Conservation (phyloP, 2,888 invertebrate genomes). For the Noctua janthina region DNA sequence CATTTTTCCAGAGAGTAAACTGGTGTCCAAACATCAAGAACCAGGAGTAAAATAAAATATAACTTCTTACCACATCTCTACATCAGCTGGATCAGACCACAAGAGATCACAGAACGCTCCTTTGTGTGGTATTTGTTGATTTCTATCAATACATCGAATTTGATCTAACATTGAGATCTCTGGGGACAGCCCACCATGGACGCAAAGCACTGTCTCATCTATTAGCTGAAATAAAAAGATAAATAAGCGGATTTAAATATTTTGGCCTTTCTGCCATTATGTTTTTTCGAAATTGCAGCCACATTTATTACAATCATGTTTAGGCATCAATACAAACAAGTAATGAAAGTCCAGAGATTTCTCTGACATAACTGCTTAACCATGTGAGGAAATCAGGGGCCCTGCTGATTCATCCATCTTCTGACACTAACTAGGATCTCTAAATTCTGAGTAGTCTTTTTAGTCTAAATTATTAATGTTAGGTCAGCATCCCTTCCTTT, state of each 20-base stretch:
- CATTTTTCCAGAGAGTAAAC: background rate
- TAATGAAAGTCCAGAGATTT: background rate
- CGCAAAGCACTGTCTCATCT: slow-evolving; percentile 99
- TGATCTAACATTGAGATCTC: slow-evolving; percentile 99
- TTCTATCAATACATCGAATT: slow-evolving; percentile 98
- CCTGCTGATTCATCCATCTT: background rate
- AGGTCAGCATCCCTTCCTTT: background rate
- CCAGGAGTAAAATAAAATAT: background rate
- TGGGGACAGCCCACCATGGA: slow-evolving; percentile 99
- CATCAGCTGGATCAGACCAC: slow-evolving; percentile 99
- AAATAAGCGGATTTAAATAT: background rate
- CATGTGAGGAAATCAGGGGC: background rate
- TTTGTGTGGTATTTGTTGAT: slow-evolving; percentile 99
- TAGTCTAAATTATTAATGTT: background rate
- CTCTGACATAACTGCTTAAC: background rate
- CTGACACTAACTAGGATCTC: background rate
- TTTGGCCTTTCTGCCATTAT: background rate
- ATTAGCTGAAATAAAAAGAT: slow-evolving; percentile 92
- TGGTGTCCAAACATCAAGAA: background rate
- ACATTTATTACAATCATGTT: background rate
- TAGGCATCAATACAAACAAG: background rate
- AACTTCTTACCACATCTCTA: slow-evolving; percentile 95
- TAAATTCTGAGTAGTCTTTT: background rate
- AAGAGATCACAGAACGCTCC: slow-evolving; percentile 99
- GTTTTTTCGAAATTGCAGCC: background rate